Conservation (phyloP, 2,113 vertebrate species). For the Scomber scombrus region DNA sequence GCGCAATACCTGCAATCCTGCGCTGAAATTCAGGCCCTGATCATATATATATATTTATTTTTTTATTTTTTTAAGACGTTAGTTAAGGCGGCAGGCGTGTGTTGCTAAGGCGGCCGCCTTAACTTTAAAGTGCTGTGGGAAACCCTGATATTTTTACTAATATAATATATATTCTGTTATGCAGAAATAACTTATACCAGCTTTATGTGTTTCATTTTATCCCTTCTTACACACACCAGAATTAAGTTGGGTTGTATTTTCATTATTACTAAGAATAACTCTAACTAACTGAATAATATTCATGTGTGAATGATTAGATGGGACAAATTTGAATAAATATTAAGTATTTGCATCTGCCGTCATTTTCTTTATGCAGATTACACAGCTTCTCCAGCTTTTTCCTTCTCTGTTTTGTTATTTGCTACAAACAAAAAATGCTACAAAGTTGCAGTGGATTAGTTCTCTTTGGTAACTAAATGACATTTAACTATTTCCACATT, state of each 20-base stretch:
- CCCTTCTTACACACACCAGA: background rate
- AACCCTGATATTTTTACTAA: too few relatives aligned
- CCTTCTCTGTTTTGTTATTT: background rate
- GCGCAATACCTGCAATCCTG: too few relatives aligned
- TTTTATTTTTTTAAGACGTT: too few relatives aligned
- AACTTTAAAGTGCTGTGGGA: too few relatives aligned
- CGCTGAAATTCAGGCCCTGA: too few relatives aligned
- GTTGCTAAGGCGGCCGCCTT: too few relatives aligned
- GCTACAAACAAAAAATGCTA: background rate
- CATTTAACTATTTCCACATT: background rate
- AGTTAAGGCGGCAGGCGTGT: too few relatives aligned
- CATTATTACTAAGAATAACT: conserved; percentile 3
- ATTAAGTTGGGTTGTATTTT: background rate
- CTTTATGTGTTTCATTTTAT: background rate
- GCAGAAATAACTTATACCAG: background rate
- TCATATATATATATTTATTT: too few relatives aligned
- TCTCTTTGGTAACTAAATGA: background rate
- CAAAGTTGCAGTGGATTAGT: background rate
- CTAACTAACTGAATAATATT: background rate
- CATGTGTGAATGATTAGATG: background rate
- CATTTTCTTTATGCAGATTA: background rate
- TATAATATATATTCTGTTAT: background rate
- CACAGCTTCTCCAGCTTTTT: background rate
- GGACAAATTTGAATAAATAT: background rate
- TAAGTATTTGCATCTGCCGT: background rate